Base-by-base conservation (phyloP, 2,113 vertebrate genomes). In the Eublepharis macularius region DNA sequence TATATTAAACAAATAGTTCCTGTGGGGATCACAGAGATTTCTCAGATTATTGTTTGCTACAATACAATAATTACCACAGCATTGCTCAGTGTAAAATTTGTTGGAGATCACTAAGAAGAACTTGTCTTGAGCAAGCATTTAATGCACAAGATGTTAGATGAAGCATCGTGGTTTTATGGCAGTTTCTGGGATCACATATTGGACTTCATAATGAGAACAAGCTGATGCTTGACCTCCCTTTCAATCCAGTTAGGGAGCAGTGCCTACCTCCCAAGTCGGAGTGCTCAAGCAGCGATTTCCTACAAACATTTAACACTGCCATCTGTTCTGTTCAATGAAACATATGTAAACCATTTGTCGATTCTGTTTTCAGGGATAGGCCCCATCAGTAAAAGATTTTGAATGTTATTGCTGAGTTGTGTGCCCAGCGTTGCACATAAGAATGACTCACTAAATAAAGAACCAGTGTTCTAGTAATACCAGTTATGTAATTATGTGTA, bases 151-250 rank as follows among this genome's bases (percentile, higher is more conserved):
- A 24, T 51, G 6, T n/a, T 72, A 73, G n/a, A 49, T 17, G 29
- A 54, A 43, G 16, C 13, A 41, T 41, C 70, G 29, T 17, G 26
- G 63, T 8, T 54, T n/a, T 51, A 36, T 16, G 17, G 63, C 47
- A 45, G 6, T 13, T 26, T 34, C 47, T 24, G 34, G 49, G 29
- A 65, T 39, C 12, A 21, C 34, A 76, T 66, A 21, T 24, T 49
- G n/a, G n/a, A 11, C 41, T n/a, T 32, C 54, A 80, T 36, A 16
- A 0, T 0, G 0, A 77, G 69, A 32, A 57, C 1, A 1, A 0
- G 29, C 1, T 0, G 60, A n/a, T 12, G n/a, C 1, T 0, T 29
- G 19, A 70, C 65, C 14, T 51, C 79, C 34, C n/a, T 1, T 3
- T 29, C 47, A 5, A 19, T 49, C 49, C n/a, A 16, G 4, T 80